Base-by-base conservation (phyloP, 2,888 invertebrate genomes). In the Stenichneumon culpator region DNA sequence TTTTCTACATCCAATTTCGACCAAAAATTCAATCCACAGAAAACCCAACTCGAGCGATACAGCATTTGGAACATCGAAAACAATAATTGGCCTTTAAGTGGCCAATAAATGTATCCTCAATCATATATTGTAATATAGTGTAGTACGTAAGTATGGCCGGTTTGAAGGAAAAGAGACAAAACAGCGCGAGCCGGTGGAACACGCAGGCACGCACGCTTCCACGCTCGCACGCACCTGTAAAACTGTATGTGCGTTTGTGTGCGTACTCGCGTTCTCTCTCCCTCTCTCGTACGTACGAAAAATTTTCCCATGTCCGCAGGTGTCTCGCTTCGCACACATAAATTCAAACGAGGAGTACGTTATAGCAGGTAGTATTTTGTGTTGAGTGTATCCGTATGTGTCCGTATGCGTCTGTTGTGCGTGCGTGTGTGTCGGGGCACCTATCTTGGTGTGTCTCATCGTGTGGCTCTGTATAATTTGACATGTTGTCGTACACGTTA, bases 401-500 rank as follows among this genome's bases (percentile, higher is more conserved):
- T 67, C 50, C 60, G 69, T 79, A 72, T 87, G 83, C 77, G 79
- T 79, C 84, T 80, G 83, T 78, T 11, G 39, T 86, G 86, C 79
- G 87, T 86, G 85, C 86, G 88, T 89, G 88, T 88, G 89, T 90
- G 89, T 87, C 0, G 57, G 25, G 11, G 88, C 79, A 63, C 57
- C 69, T 54, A 68, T 84, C 83, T 83, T 75, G 82, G 52, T 83
- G 79, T 86, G 84, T 87, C 83, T 91, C 91, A 70, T 84, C 82
- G 84, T 74, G 92, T 90, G 88, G 90, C 91, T 92, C 90, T 91
- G 93, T 93, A 93, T 93, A 93, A 93, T 93, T 93, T 93, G 93
- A 93, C 93, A 93, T 93, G 93, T 93, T 93, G 93, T 93, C 93
- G 91, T 93, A 93, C 93, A 93, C 93, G 93, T 93, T 93, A 93